Evolutionary conservation across 1,140 invertebrate species (phyloP).

Genomic region (Drosophila quadrilineata): DNA sequence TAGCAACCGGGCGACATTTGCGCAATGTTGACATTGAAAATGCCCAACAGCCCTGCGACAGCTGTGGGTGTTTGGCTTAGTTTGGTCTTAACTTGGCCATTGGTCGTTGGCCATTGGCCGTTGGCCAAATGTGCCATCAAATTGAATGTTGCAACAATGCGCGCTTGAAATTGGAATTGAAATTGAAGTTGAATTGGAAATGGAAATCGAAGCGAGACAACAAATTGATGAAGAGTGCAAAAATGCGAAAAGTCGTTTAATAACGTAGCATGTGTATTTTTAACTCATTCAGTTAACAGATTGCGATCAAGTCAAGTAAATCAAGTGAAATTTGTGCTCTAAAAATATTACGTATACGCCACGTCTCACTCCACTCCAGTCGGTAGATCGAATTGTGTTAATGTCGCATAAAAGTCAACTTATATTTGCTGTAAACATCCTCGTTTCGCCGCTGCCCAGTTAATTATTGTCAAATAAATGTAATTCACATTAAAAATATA

Average conservation of each 20-base stretch:
- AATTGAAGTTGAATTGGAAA: not conserved
- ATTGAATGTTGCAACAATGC: conserved; percentile 60
- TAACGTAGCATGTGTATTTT: not conserved
- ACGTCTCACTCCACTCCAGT: conserved; percentile 1
- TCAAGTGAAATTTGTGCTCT: no score
- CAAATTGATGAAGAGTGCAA: conserved; percentile 1
- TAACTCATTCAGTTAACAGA: no score
- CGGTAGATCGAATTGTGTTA: conserved; percentile 19
- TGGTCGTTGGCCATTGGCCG: not conserved
- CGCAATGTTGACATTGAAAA: conserved; percentile 74
- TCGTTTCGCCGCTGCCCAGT: conserved; percentile 31
- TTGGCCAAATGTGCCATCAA: conserved; percentile 70
- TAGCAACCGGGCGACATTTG: conserved; percentile 48
- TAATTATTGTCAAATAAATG: conserved; percentile 52
- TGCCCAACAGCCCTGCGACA: conserved; percentile 53
- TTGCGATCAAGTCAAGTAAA: conserved; percentile 39
- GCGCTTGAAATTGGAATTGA: conserved; percentile 44
- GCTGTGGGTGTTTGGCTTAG: conserved; percentile 51
- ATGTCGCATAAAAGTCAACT: conserved; percentile 39
- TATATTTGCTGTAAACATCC: conserved; percentile 68
- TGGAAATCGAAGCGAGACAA: no score
- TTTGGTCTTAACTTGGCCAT: no score
- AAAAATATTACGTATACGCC: conserved; percentile 40
- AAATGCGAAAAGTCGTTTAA: conserved; percentile 2
- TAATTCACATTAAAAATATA: conserved; percentile 33